Evolutionary conservation across 2,113 vertebrate genomes (phyloP), one percentile per base, ranked within the genome.

Genomic region (Anseranas semipalmata): DNA sequence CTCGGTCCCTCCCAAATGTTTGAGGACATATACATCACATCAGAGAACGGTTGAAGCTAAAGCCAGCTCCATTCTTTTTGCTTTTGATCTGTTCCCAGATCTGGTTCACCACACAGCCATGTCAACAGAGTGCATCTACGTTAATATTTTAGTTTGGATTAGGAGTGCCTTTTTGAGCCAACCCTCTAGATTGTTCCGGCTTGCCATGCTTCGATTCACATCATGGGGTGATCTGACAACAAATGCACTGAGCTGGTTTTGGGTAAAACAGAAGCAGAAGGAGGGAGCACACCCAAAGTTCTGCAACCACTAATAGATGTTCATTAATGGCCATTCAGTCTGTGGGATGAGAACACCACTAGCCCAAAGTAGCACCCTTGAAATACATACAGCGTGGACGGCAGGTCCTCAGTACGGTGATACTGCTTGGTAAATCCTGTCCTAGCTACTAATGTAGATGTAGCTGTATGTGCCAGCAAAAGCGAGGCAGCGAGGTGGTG

Each of bases 381-480:
- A 59, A 55, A 70, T 17, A n/a, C 10, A 0, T 12, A 3, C 15
- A 28, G 66, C 1, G 0, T 22, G 55, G 50, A 12, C 13, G 17
- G 39, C 43, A 28, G 56, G 50, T 75, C 66, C 60, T 71, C 33
- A 2, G 37, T 5, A 16, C 27, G 46, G 65, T 46, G 19, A 0
- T 7, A 6, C 30, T 4, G 25, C 60, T n/a, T 1, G 0, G 50
- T 50, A 41, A 39, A 60, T 33, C 80, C 75, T 55, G 21, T 37
- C 52, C 68, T 8, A 1, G 58, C 63, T 80, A 39, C 63, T n/a
- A 15, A 27, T 43, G 37, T 3, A 62, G 65, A 20, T 1, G 6
- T 65, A 53, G 50, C 5, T 20, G 11, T 17, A 11, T 8, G 53
- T 43, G 59, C 55, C 72, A 79, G 55, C 60, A 43, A n/a, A 66